Conservation (phyloP, 2,113 vertebrate genomes). For the Panthera leo region DNA sequence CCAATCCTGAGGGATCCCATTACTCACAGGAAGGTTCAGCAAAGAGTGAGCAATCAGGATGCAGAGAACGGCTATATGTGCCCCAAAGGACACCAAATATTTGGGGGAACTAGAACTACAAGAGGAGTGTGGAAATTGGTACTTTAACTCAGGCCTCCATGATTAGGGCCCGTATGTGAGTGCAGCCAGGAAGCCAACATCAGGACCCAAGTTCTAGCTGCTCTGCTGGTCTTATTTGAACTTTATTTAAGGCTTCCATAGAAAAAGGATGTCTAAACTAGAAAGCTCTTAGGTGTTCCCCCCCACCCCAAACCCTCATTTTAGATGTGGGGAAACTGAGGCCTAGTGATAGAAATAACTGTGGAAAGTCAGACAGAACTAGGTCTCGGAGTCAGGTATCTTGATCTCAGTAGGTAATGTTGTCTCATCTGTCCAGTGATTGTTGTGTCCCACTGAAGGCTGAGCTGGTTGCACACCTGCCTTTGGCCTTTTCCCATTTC, state of each 20-base stretch:
- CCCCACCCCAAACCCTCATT: not conserved
- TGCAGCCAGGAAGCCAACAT: not conserved
- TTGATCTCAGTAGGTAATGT: not conserved
- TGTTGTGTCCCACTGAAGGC: not conserved
- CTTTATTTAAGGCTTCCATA: not conserved
- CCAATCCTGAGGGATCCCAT: constrained; percentile 30
- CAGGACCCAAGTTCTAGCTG: not conserved
- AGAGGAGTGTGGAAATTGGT: not conserved
- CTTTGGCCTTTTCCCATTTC: not conserved
- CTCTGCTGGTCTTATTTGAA: constrained; percentile 16
- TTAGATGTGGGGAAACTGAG: not conserved
- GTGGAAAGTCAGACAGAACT: not conserved
- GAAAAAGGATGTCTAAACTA: not conserved
- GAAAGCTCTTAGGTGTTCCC: not conserved
- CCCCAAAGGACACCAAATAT: not conserved
- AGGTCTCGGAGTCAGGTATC: not conserved
- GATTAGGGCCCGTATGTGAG: not conserved
- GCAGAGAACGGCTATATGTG: not conserved
- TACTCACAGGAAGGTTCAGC: not conserved
- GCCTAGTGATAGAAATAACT: not conserved
- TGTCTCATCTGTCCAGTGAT: not conserved
- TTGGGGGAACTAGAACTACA: not conserved
- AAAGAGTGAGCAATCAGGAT: not conserved
- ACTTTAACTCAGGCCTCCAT: not conserved
- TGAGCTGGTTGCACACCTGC: not conserved